Evolutionary conservation across 2,797 vertebrate species (phyloP).

Genomic region (Argyrosomus regius): DNA sequence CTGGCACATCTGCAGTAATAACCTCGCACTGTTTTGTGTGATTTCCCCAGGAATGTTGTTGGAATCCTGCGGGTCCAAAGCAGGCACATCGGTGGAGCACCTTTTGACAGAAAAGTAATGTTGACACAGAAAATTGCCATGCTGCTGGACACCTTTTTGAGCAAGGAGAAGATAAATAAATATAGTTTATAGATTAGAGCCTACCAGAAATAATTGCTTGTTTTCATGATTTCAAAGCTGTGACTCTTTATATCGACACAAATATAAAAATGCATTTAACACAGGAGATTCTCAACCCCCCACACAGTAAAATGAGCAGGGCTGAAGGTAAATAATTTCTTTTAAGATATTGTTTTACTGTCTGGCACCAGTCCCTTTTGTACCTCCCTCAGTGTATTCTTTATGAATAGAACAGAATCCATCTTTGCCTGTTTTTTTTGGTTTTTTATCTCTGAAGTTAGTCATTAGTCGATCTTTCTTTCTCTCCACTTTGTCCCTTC

Average conservation of each 20-base stretch:
- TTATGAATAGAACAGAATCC: background rate
- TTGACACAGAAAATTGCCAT: background rate
- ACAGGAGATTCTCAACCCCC: background rate
- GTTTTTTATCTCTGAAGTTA: background rate
- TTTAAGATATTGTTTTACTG: conserved; percentile 52
- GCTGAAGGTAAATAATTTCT: conserved; percentile 29
- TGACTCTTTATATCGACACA: background rate
- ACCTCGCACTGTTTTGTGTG: background rate
- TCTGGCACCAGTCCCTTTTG: background rate
- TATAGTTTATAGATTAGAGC: background rate
- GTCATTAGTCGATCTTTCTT: background rate
- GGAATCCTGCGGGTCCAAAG: background rate
- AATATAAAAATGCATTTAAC: conserved; percentile 5
- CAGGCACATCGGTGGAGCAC: background rate
- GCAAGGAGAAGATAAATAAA: background rate
- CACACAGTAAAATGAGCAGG: conserved; percentile 3
- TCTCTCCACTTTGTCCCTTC: background rate
- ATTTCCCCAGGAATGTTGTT: conserved; percentile 1
- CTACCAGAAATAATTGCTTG: background rate
- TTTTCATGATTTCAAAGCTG: background rate
- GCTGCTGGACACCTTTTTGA: background rate
- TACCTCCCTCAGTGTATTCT: background rate
- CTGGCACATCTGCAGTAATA: background rate
- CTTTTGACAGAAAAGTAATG: conserved; percentile 11
- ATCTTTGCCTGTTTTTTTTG: background rate